Evolutionary conservation across 2,113 vertebrate species (phyloP), one percentile per base, ranked within the genome.

Genomic region (Corynorhinus townsendii): DNA sequence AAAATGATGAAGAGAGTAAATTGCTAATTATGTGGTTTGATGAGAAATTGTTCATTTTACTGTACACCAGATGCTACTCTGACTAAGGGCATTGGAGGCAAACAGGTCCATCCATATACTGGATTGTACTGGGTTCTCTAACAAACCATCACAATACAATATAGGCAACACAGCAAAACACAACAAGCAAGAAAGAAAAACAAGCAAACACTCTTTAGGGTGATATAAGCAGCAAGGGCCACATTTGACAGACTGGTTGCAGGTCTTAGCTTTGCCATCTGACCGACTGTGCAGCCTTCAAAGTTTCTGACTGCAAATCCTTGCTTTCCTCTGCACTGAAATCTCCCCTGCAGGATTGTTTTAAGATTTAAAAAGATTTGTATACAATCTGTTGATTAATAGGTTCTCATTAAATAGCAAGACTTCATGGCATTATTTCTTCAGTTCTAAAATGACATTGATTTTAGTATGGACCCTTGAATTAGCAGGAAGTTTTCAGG

Each of bases 1-100:
- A 85, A 75, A 86, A 69, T 16, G 35, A 79, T 79, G 35, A 94
- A 86, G 83, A 95, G 40, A 91, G 28, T 56, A 91, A 79, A 91
- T 86, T 93, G 62, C 38, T 80, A 83, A 93, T 89, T 86, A 64
- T 62, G 64, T 64, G 62, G 79, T 83, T 90, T 82, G 24, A 88
- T 14, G 69, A 66, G 20, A 11, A 86, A 86, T 69, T 12, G 4
- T 69, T 64, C 96, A 71, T 89, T 91, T 47, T 72, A 15, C 15
- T 49, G 68, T 7, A 10, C 0, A 56, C 20, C 69, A 86, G 59
- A 72, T 72, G 84, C 14, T 75, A 1, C 56, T 82, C 54, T 85
- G 56, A 54, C 24, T 12, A 69, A 68, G 17, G 69, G 7, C 28
- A 26, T 3, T 73, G 43, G 35, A 86, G 19, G 38, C 28, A 62